A percentile compares a stretch with the other conserved stretches of the same genome.
Evolutionary conservation across 2,113 vertebrate genomes (phyloP).

Genomic region (Bothrops jararaca): DNA sequence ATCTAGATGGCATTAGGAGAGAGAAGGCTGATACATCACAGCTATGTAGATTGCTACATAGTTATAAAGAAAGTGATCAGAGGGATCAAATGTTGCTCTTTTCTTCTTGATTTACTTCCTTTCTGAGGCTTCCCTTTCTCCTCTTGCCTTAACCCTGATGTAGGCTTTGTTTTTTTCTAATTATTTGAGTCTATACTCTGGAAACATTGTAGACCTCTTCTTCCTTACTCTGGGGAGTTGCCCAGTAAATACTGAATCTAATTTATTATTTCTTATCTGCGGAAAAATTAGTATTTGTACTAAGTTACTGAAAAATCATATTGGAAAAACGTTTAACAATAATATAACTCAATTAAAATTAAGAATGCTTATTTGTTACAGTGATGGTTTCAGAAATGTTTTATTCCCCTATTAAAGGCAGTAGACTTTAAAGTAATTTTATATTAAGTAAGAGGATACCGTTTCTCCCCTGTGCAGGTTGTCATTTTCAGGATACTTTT

Average conservation of each 20-base stretch:
- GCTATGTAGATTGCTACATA: neutral
- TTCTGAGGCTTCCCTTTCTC: neutral
- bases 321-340: neutral
- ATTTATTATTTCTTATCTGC: neutral
- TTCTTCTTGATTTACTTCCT: neutral
- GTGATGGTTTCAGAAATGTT: neutral
- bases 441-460: neutral
- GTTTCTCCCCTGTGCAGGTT: neutral
- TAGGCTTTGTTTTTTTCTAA: neutral
- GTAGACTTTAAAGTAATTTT: neutral
- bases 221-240: neutral
- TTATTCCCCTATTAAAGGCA: neutral
- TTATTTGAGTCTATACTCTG: neutral
- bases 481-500: neutral
- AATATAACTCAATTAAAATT: neutral
- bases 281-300: neutral
- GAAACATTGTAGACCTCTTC: neutral
- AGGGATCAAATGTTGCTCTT: neutral
- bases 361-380: neutral
- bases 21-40: neutral
- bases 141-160: neutral
- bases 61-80: neutral
- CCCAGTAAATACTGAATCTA: neutral
- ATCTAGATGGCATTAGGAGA: neutral
- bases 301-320: neutral